phyloP scores from a whole-genome alignment of 2,888 invertebrate species.

The Lasioglossum morio region DNA sequence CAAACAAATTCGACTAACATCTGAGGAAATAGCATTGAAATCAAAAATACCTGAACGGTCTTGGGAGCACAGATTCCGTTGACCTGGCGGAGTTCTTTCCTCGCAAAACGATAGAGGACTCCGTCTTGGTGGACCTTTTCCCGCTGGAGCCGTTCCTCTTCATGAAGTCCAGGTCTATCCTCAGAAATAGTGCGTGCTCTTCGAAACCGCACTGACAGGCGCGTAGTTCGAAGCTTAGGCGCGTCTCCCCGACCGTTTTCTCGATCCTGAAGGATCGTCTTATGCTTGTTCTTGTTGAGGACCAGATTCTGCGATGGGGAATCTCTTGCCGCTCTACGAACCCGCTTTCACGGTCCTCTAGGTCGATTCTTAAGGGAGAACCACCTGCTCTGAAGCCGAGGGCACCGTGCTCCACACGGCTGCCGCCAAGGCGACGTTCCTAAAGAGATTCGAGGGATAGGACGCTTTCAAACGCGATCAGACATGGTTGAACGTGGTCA shows the following conservation, averaged over 20 bases:
- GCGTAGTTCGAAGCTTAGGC: constrained; percentile 74
- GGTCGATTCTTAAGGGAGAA: constrained; percentile 92
- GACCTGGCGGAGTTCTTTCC: constrained; percentile 73
- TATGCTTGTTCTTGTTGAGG: constrained; percentile 90
- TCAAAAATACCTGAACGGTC: constrained; percentile 73
- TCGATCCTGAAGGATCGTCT: constrained; percentile 95
- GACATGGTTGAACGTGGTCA: background rate
- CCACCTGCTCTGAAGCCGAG: constrained; percentile 95
- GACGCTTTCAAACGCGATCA: background rate
- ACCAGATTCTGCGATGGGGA: constrained; percentile 95
- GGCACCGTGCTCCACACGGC: constrained; percentile 93
- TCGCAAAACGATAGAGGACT: constrained; percentile 70
- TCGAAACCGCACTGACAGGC: constrained; percentile 75
- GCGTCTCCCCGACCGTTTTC: constrained; percentile 71
- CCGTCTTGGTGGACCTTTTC: constrained; percentile 63
- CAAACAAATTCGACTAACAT: background rate
- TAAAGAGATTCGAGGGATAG: constrained; percentile 75
- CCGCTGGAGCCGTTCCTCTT: constrained; percentile 67
- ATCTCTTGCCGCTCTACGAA: constrained; percentile 94
- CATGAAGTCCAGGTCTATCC: constrained; percentile 76
- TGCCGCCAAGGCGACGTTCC: constrained; percentile 91
- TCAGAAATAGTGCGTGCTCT: constrained; percentile 72
- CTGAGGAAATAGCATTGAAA: background rate
- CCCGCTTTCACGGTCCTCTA: constrained; percentile 93
- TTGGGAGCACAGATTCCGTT: constrained; percentile 74